Evolutionary conservation across 2,113 vertebrate genomes (phyloP), one percentile per base, ranked within the genome.

Genomic region (Gymnorhina tibicen): DNA sequence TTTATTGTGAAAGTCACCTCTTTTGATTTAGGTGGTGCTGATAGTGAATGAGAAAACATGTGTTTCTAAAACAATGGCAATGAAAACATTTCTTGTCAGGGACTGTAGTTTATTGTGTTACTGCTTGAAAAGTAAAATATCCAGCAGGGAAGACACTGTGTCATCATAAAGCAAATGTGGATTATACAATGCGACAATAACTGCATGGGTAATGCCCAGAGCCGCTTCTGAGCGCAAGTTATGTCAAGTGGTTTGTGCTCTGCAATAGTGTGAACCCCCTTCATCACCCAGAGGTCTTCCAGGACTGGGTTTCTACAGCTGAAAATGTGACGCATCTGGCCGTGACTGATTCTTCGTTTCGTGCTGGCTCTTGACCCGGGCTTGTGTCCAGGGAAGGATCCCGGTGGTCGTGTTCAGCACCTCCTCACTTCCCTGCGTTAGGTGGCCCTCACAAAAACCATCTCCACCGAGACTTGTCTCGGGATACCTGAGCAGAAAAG

Each of bases 141-240:
- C 97, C 96, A 94, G 89, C 91, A 94, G 86, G 89, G 86, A 97
- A 97, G 91, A 93, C 89, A 96, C 85, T 97, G 94, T 95, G 89
- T 97, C 96, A 97, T 97, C 94, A 91, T 97, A 98, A 98, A 98
- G 95, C 86, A 91, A 76, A 96, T 88, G 97, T 49, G 91, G 94
- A 95, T 98, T 97, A 97, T 97, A 94, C 89, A 93, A 41, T 62
- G 79, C n/a, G 89, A 84, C 94, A 97, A 79, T 97, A 97, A 96
- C 92, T 95, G 97, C 91, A 88, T 14, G 3, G 87, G 88, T 95
- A 97, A 97, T 93, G 94, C 95, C 96, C 93, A 83, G 64, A 96
- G 94, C 91, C 1, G 30, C 92, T 85, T 86, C 96, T 67, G 88
- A 95, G 85, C 88, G 14, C 80, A 50, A 95, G 87, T 96, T 97